Evolutionary conservation across 2,888 invertebrate species (phyloP), one percentile per base, ranked within the genome.

Genomic region (Habroteleia sp.): DNA sequence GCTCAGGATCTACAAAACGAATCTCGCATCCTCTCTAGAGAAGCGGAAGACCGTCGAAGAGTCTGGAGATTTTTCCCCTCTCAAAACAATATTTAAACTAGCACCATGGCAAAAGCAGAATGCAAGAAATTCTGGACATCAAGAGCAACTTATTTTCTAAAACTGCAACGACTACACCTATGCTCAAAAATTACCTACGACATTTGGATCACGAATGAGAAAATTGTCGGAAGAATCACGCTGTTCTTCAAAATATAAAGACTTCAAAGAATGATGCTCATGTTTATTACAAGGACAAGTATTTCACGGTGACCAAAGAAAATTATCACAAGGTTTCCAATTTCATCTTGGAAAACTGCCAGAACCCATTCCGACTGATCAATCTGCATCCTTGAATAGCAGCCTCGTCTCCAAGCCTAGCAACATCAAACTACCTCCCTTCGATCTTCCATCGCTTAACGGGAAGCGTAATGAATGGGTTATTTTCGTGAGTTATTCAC

Each of bases 401-500:
- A 27, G 6, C 7, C 7, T 7, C 27, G 8, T 7, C 27, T 27
- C 27, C 20, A 20, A 27, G 27, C 7, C 35, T 2, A 6, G 11
- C 35, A 35, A 20, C 20, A 20, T 20, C 20, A 20, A 20, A 4
- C 20, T 20, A 20, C 20, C 20, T 3, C 20, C n/a, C n/a, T n/a
- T n/a, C n/a, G n/a, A n/a, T 6, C 13, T 16, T 8, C 27, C 52
- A n/a, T 27, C 37, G 0, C 14, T 50, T 23, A 23, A 35, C 13
- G 50, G 50, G 5, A 8, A 50, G 7, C 16, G 16, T 23, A 42
- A 42, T 0, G 33, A 42, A 1, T 58, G 58, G 58, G 33, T 52
- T 3, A 35, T 5, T 52, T 52, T 6, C 39, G 54, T 16, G 54
- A 54, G 7, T 27, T 54, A 5, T 54, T 54, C 27, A 37, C 39